Conservation (phyloP, 2,113 vertebrate species). For the Trematomus loennbergii region DNA sequence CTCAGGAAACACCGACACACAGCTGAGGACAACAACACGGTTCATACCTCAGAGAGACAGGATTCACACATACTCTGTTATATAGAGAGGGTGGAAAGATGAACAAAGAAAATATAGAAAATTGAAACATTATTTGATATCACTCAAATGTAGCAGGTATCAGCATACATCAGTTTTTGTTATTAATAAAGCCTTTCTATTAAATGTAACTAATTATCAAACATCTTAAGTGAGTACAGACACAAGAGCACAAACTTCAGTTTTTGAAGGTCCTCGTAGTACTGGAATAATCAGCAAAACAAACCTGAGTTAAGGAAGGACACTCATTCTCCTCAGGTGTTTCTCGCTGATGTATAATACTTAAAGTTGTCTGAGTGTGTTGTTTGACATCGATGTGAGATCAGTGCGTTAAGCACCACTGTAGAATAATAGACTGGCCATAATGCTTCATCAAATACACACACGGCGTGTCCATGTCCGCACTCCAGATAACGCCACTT, state of each 20-base stretch:
- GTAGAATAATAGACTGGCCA: background rate
- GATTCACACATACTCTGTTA: background rate
- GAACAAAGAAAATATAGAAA: background rate
- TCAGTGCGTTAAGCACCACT: background rate
- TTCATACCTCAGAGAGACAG: background rate
- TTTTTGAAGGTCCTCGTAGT: background rate
- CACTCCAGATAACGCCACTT: background rate
- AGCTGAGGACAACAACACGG: constrained; percentile 78
- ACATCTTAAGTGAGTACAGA: background rate
- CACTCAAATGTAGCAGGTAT: background rate
- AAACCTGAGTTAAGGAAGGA: background rate
- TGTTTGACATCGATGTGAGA: background rate
- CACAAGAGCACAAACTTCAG: background rate
- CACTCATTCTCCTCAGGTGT: no score
- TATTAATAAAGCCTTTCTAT: background rate
- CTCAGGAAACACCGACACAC: constrained; percentile 86
- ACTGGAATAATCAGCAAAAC: background rate
- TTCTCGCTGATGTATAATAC: no score
- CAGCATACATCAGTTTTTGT: background rate
- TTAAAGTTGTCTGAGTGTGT: background rate
- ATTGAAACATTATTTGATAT: background rate
- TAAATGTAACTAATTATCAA: background rate
- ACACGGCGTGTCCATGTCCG: background rate
- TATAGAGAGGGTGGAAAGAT: background rate
- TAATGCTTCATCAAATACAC: background rate